Conservation (phyloP, 2,888 invertebrate genomes). For the Xylota sylvarum region DNA sequence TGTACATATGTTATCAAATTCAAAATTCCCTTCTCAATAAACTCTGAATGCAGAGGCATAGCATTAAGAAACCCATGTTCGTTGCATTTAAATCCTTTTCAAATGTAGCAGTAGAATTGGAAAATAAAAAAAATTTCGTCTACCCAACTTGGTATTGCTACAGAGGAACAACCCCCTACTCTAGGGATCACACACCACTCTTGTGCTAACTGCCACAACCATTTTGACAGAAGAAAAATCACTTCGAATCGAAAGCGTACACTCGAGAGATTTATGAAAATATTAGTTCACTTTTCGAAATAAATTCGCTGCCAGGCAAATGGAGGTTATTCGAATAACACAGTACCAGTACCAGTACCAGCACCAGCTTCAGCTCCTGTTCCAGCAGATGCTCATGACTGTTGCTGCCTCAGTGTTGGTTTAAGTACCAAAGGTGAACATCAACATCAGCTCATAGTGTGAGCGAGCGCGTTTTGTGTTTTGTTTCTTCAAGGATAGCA, state of each 20-base stretch:
- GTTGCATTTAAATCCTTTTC: background rate
- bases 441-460: slow-evolving; percentile 16
- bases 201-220: slow-evolving; percentile 7
- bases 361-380: background rate
- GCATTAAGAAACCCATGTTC: background rate
- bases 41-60: background rate
- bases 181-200: background rate
- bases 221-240: slow-evolving; percentile 73
- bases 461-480: slow-evolving; percentile 62
- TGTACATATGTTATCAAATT: background rate
- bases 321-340: slow-evolving; percentile 36
- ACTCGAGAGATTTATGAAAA: slow-evolving; percentile 73
- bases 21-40: background rate
- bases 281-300: slow-evolving; percentile 72
- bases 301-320: slow-evolving; percentile 71
- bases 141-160: background rate
- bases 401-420: slow-evolving; percentile 7
- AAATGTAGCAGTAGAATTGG: background rate
- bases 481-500: slow-evolving; percentile 64
- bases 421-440: slow-evolving; percentile 48
- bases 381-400: slow-evolving; percentile 11
- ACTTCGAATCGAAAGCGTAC: slow-evolving; percentile 67
- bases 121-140: background rate
- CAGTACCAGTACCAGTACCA: background rate
- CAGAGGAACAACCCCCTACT: background rate